Base-by-base conservation (phyloP, 2,797 vertebrate species). In the Miichthys miiuy region DNA sequence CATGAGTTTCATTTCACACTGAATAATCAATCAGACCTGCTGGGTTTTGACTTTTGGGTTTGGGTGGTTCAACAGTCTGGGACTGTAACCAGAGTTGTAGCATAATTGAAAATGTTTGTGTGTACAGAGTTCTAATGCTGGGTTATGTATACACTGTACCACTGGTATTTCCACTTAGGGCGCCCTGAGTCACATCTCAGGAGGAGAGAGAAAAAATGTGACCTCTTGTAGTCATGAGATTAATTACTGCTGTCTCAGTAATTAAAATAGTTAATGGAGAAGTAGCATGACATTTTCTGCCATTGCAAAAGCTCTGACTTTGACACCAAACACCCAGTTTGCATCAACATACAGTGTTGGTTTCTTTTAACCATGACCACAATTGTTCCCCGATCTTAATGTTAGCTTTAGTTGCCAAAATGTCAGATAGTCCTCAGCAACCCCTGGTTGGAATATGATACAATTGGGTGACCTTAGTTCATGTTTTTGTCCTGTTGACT, bases 1-100 rank as follows among this genome's bases (percentile, higher is more conserved):
- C 74, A 85, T 51, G 60, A 86, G 79, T 81, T 82, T 89, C 50
- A 77, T 74, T 89, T 89, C 75, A 76, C 58, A 66, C 46, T 65
- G 66, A 68, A 78, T 64, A 58, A 90, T 84, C 83, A 79, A 87
- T 85, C 57, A 62, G 65, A 58, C 11, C 55, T 52, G 52, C 41
- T 60, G 62, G 42, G 44, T 67, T 25, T 51, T 47, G 18, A 71
- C 62, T 51, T 72, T 7, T n/a, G 14, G 67, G 57, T 48, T 50
- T n/a, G 18, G 27, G 51, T 41, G 23, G 80, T 9, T 38, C 8
- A 38, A 38, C 27, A 34, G 30, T 41, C 20, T 34, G 21, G 8
- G 20, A 21, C 10, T 46, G 2, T 65, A 30, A 44, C 8, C 17
- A 4, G 61, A 34, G 4, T 9, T 50, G 63, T 50, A 50, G 41